phyloP scores from a whole-genome alignment of 92 coral and sea anemone genomes.

The Epizoanthus stellaris region DNA sequence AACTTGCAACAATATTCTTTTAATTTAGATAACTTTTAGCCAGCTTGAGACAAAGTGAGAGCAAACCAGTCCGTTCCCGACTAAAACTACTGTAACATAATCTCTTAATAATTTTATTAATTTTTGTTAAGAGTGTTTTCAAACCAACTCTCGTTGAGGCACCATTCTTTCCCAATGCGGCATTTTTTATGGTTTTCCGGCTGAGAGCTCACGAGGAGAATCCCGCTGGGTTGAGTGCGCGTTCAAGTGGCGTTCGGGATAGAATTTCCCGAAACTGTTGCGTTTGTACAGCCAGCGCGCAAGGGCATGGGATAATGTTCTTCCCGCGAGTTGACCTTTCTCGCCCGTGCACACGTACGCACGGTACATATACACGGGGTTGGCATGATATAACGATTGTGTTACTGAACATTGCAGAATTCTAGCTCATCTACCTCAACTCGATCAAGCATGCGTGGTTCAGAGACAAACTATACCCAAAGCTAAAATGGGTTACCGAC shows the following conservation, averaged over 20 bases:
- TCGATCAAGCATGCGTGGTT: conserved; percentile 14
- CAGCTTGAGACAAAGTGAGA: neutral
- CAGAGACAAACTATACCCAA: neutral
- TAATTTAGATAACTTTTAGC: neutral
- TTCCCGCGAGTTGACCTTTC: conserved; percentile 28
- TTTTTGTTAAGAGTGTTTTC: conserved; percentile 61
- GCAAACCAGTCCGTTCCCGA: conserved; percentile 7
- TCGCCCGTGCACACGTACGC: neutral
- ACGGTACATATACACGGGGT: neutral
- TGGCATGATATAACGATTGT: neutral
- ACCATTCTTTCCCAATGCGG: conserved; percentile 29
- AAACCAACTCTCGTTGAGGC: conserved; percentile 30
- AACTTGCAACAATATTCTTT: neutral
- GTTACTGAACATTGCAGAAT: conserved; percentile 7
- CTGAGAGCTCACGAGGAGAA: conserved; percentile 15
- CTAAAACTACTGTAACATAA: conserved; percentile 63
- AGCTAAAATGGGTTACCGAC: neutral
- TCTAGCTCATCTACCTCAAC: conserved; percentile 6
- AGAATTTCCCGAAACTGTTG: neutral
- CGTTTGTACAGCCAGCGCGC: too few species aligned
- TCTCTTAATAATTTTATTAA: conserved; percentile 83
- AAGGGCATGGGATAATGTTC: neutral
- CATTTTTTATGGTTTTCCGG: conserved; percentile 34
- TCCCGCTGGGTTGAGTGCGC: conserved; percentile 20
- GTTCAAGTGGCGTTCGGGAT: conserved; percentile 14